Evolutionary conservation across 2,888 invertebrate species (phyloP), one percentile per base, ranked within the genome.

Genomic region (Biston betularia): DNA sequence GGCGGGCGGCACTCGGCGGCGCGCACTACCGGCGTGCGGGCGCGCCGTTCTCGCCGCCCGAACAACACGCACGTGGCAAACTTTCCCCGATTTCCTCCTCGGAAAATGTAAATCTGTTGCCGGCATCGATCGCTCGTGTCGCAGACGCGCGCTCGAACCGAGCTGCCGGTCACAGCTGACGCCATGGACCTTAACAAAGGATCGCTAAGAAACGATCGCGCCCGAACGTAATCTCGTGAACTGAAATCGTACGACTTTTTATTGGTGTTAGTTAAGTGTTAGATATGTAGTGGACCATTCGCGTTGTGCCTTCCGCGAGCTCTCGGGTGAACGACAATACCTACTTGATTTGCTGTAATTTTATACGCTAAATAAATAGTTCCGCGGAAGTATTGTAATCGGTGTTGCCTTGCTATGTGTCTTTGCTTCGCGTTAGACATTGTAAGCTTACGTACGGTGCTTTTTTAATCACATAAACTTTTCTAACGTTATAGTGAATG

Each of bases 371-470:
- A 86, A 84, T 83, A 81, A 85, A 84, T 88, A 85, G 83, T 87
- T 88, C 83, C 82, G 86, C 82, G 81, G 80, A 85, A 58, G 81
- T 86, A 86, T 82, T 83, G 81, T 90, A 89, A 85, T 90, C 88
- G 85, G 89, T 92, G 92, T 92, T 93, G 93, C 93, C 93, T 93
- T 93, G 93, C 90, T 90, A 89, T 86, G 93, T 93, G 93, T 92
- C 93, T 92, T 93, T 91, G 91, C 89, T 92, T 88, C 89, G 92
- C 91, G 87, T 85, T 89, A 87, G 84, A 87, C 83, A 86, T 60
- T 59, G 6, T 63, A 58, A 89, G 88, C 88, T 89, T 88, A 86
- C 83, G 90, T 88, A 86, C 83, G 91, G 92, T 93, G 92, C 92
- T 92, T 91, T 81, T 78, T 83, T 86, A 79, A 79, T 83, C 76